phyloP scores from a whole-genome alignment of 1,140 invertebrate species.

The Drosophila fuyamai region DNA sequence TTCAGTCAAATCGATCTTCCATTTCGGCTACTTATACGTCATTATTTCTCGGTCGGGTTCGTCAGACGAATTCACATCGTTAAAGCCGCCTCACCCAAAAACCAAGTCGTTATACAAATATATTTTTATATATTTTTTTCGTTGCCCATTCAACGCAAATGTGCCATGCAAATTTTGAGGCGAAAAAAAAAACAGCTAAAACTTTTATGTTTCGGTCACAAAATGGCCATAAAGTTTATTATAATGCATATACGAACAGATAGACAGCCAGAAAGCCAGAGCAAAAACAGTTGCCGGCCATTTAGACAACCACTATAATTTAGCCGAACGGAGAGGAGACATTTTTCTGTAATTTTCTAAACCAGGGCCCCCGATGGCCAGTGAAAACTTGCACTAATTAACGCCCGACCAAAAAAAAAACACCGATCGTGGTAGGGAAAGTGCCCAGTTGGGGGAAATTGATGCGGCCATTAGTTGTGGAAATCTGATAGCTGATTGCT shows the following conservation, averaged over 20 bases:
- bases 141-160: slow-evolving; percentile 39
- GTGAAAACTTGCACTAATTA: slow-evolving; percentile 77
- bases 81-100: slow-evolving; percentile 34
- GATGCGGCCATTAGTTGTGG: slow-evolving; percentile 61
- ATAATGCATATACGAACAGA: slow-evolving; percentile 48
- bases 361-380: slow-evolving; percentile 28
- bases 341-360: slow-evolving; percentile 70
- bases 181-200: slow-evolving; percentile 21
- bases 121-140: slow-evolving; percentile 22
- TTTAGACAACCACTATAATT: slow-evolving; percentile 42
- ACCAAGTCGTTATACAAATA: slow-evolving; percentile 32
- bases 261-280: background rate
- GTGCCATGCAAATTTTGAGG: slow-evolving; percentile 43
- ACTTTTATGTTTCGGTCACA: slow-evolving; percentile 63
- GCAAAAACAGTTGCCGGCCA: slow-evolving; percentile 54
- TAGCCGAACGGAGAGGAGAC: slow-evolving; percentile 41
- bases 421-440: slow-evolving; percentile 53
- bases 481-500: slow-evolving; percentile 65
- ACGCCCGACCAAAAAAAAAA: slow-evolving; percentile 22
- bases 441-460: slow-evolving; percentile 44
- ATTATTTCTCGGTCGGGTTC: slow-evolving; percentile 8
- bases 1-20: slow-evolving; percentile 26
- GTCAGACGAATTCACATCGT: slow-evolving; percentile 25
- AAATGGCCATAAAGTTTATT: slow-evolving; percentile 79
- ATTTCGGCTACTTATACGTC: slow-evolving; percentile 33